These are phyloP conservation scores for Passerculus sandwichensis DNA, from an alignment of 2,797 vertebrate genomes.

Conservation along the genomic window DNA sequence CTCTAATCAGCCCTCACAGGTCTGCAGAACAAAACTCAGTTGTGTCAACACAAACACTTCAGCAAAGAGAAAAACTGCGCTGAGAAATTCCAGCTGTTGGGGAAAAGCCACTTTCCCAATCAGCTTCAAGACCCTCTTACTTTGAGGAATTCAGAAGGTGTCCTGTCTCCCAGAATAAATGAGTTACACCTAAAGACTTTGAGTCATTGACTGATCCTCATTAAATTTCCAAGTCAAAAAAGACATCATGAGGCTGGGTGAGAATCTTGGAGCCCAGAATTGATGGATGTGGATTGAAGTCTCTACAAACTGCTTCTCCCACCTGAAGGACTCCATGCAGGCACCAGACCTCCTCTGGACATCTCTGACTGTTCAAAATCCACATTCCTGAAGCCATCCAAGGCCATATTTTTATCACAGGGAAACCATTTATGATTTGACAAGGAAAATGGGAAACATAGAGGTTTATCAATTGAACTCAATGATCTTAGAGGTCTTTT, in stretches of 20 bases:
- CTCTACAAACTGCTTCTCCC: neutral
- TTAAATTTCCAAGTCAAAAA: neutral
- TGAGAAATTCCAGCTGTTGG: neutral
- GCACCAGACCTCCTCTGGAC: neutral
- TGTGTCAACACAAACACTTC: neutral
- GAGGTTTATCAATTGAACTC: neutral
- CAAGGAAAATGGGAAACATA: fast-evolving
- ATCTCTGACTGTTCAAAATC: neutral
- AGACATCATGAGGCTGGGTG: neutral
- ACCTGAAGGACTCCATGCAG: neutral
- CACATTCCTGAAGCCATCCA: neutral
- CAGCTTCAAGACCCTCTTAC: neutral
- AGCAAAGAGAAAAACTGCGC: neutral
- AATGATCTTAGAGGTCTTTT: neutral
- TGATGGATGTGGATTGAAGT: neutral
- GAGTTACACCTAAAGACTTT: neutral
- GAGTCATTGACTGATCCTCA: neutral
- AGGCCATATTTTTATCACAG: neutral
- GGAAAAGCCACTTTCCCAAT: neutral
- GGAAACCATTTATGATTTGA: neutral
- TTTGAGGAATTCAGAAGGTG: neutral
- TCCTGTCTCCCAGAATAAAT: neutral
- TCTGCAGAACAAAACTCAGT: neutral
- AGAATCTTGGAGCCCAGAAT: neutral
- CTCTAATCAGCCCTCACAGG: neutral